phyloP scores from a whole-genome alignment of 1,140 invertebrate species.

The Euglossa dilemma region DNA sequence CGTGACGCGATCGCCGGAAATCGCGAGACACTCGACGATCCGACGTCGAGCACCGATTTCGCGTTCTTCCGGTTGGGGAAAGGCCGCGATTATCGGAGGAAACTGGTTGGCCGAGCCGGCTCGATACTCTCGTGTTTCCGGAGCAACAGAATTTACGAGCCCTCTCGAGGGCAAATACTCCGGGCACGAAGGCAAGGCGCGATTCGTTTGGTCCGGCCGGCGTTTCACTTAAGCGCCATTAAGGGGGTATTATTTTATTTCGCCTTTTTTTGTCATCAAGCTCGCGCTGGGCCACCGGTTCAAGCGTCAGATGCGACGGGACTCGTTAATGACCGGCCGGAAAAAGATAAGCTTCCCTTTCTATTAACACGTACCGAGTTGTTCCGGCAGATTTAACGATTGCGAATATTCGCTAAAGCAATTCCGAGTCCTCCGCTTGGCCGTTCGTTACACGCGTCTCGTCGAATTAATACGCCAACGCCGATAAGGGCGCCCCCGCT shows the following conservation, averaged over 20 bases:
- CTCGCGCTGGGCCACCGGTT: conserved; percentile 21
- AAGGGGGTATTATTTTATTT: conserved; percentile 65
- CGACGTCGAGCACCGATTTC: not conserved
- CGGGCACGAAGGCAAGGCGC: conserved; percentile 7
- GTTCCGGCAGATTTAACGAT: conserved; percentile 32
- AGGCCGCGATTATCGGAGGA: not conserved
- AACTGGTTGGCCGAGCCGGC: not conserved
- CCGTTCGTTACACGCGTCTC: not conserved
- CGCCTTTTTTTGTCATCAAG: conserved; percentile 58
- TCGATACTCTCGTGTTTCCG: conserved; percentile 48
- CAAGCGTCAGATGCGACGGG: conserved; percentile 34
- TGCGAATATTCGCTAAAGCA: conserved; percentile 42
- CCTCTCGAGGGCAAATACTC: conserved; percentile 31
- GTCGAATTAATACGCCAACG: conserved; percentile 9
- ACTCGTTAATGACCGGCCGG: conserved; percentile 56
- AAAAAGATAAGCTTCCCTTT: conserved; percentile 54
- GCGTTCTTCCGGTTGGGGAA: not conserved
- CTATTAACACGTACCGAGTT: conserved; percentile 42
- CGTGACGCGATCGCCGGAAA: not conserved
- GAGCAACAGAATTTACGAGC: conserved; percentile 43
- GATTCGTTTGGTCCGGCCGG: conserved; percentile 55
- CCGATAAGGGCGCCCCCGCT: not conserved
- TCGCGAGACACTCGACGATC: not conserved
- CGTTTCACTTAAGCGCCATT: conserved; percentile 65
- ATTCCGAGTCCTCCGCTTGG: not conserved